Percentiles rank a stretch among this genome's conserved stretches.
These are phyloP conservation scores for Andrena fulva DNA, from an alignment of 2,888 invertebrate genomes.

Conservation along the genomic window DNA sequence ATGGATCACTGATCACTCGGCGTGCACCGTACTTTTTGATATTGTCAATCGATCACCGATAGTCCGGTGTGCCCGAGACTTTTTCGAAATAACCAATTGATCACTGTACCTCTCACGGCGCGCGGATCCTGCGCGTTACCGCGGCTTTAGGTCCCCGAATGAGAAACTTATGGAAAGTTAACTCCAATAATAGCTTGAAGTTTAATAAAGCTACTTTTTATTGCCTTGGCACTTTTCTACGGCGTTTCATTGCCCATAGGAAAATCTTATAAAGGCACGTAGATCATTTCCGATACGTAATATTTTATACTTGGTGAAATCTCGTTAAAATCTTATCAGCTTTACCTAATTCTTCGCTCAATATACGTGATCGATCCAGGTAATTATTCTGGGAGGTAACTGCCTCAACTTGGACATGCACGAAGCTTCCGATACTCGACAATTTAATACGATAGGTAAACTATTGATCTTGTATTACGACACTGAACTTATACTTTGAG, in stretches of 20 bases:
- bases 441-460: background rate
- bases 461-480: background rate
- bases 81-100: conserved; percentile 14
- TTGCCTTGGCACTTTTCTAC: conserved; percentile 17
- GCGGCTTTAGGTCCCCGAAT: background rate
- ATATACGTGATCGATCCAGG: conserved; percentile 41
- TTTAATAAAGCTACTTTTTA: conserved; percentile 18
- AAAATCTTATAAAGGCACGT: conserved; percentile 7
- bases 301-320: conserved; percentile 38
- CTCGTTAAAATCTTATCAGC: conserved; percentile 55
- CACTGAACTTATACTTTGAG: background rate
- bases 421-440: conserved; percentile 6
- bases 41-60: conserved; percentile 34
- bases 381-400: conserved; percentile 23
- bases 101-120: background rate
- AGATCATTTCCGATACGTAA: conserved; percentile 25
- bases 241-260: conserved; percentile 17
- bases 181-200: background rate
- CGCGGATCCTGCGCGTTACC: background rate
- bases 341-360: conserved; percentile 43
- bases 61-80: background rate
- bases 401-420: background rate
- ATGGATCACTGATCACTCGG: background rate
- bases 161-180: background rate
- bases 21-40: conserved; percentile 15